Conservation (phyloP, 1,140 invertebrate species). For the Drosophila burlai region DNA sequence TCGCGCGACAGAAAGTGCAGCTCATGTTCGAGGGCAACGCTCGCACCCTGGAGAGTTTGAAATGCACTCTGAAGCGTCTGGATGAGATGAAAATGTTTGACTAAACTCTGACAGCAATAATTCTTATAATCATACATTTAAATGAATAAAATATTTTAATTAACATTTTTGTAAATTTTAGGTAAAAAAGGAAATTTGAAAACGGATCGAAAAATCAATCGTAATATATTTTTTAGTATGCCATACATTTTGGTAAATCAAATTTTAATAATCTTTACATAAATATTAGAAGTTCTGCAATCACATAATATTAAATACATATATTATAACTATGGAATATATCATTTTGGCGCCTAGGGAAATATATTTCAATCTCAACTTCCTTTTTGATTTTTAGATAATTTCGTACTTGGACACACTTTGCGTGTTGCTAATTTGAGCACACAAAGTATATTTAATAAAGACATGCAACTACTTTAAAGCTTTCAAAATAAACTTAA, state of each 20-base stretch:
- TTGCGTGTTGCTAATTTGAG: constrained; percentile 1
- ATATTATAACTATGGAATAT: too few species aligned
- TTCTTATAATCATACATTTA: background rate
- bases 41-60: constrained; percentile 71
- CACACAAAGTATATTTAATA: constrained; percentile 7
- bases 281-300: too few species aligned
- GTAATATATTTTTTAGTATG: background rate
- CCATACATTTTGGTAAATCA: background rate
- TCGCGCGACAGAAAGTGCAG: constrained; percentile 73
- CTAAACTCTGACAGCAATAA: constrained; percentile 13
- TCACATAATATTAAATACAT: too few species aligned
- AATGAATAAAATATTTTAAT: background rate
- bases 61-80: constrained; percentile 66
- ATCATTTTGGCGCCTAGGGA: background rate
- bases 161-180: too few species aligned
- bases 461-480: background rate
- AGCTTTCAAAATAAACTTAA: background rate
- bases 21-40: constrained; percentile 76
- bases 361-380: background rate
- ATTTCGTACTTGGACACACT: background rate
- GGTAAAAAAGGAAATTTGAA: too few species aligned
- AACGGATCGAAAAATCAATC: too few species aligned
- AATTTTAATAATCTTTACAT: background rate
- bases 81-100: constrained; percentile 77
- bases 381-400: background rate